Conservation (phyloP, 2,888 invertebrate species). For the Lasiommata megera region DNA sequence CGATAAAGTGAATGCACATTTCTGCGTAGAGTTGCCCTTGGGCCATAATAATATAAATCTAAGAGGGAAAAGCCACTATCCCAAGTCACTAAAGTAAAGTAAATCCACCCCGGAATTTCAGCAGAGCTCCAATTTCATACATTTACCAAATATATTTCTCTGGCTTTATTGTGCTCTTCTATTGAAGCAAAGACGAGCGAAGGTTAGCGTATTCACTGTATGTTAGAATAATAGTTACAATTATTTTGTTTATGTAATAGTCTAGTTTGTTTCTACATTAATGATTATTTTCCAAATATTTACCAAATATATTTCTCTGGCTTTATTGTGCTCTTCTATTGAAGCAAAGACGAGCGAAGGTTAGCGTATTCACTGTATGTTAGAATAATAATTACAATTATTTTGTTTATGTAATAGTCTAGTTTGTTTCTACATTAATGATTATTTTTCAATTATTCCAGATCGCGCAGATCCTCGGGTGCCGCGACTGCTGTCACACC, state of each 20-base stretch:
- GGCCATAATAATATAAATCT: not conserved
- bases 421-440: not conserved
- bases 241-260: too few species aligned
- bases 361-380: too few species aligned
- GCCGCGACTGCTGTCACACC: constrained; percentile 87
- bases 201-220: too few species aligned
- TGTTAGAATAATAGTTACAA: too few species aligned
- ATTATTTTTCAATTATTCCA: constrained; percentile 58
- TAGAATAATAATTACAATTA: too few species aligned
- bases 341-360: not conserved
- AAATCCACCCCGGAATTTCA: not conserved
- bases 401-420: too few species aligned
- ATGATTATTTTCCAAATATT: not conserved
- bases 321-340: not conserved
- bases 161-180: not conserved
- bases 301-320: not conserved
- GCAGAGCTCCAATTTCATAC: not conserved
- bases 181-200: not conserved
- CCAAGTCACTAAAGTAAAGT: not conserved
- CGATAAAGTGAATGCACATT: not conserved
- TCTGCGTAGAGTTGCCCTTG: not conserved
- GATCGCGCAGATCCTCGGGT: constrained; percentile 89
- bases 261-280: too few species aligned
- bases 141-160: not conserved
- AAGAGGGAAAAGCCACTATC: not conserved